Conservation (phyloP, 2,888 invertebrate genomes). For the Pecten maximus region DNA sequence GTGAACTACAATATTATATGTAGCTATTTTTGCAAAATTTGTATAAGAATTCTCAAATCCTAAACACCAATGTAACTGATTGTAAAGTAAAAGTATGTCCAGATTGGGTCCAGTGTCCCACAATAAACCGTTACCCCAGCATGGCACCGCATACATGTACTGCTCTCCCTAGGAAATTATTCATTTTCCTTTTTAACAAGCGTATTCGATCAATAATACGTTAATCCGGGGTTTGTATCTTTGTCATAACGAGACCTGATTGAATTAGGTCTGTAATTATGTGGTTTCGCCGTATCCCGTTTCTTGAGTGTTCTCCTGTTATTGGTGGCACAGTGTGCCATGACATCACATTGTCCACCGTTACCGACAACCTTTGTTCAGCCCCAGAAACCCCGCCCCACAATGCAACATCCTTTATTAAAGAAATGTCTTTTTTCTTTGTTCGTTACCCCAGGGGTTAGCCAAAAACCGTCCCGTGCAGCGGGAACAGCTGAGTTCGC, state of each 20-base stretch:
- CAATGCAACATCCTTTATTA: slow-evolving; percentile 24
- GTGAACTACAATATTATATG: too few species aligned
- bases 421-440: slow-evolving; percentile 39
- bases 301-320: background rate
- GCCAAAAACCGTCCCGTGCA: slow-evolving; percentile 2
- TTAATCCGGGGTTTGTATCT: slow-evolving; percentile 17
- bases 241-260: slow-evolving; percentile 5
- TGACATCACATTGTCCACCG: slow-evolving; percentile 22
- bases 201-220: background rate
- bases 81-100: background rate
- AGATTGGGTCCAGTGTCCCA: background rate
- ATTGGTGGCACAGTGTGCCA: background rate
- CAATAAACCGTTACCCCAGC: background rate
- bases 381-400: slow-evolving; percentile 16
- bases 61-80: background rate
- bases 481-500: slow-evolving; percentile 22
- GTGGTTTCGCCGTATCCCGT: background rate
- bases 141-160: background rate
- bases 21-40: too few species aligned
- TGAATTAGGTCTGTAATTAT: slow-evolving; percentile 14
- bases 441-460: slow-evolving; percentile 38
- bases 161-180: background rate
- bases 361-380: slow-evolving; percentile 20
- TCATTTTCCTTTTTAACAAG: slow-evolving; percentile 15
- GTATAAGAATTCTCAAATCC: background rate